Evolutionary conservation across 2,797 vertebrate genomes (phyloP), one percentile per base, ranked within the genome.

Genomic region (Cyprinella venusta): DNA sequence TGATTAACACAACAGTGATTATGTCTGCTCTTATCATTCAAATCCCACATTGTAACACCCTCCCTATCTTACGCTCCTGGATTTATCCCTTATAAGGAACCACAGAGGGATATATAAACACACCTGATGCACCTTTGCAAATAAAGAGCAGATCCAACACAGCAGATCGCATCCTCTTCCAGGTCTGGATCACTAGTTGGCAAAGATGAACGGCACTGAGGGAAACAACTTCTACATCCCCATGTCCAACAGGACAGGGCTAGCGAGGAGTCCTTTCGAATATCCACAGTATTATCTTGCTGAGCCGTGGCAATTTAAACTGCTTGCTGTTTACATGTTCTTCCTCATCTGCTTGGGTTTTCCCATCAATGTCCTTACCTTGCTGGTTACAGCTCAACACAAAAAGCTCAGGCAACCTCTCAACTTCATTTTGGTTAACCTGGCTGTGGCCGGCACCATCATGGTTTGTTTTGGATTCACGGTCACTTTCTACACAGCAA

Each of bases 371-470:
- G 86, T 82, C 21, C 91, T 96, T 85, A 95, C 95, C 7, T 85
- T 96, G 88, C 15, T 94, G 8, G 95, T 93, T 84, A 94, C 94
- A 52, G 91, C 91, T 80, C 93, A 95, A 82, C 94, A 96, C 89
- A 96, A 96, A 93, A 96, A 95, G 88, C 94, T 96, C 10, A 91
- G 91, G 24, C 94, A 96, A 86, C 95, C 95, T 0, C 94, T 95
- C 70, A 96, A 96, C 91, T 96, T 92, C 84, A 95, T 96, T 89
- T 88, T 96, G 79, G 95, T 96, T 70, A 96, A 96, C 91, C 88
- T 96, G 90, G 94, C 94, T 0, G 94, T 95, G 79, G 95, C 95
- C 1, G 94, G 95, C 24, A 90, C 94, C 83, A 91, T 93, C 89
- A 95, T 96, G 95, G 92, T 93, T 76, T 45, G 30, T 30, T 95